Base-by-base conservation (phyloP, 2,113 vertebrate genomes). In the Proteles cristata region DNA sequence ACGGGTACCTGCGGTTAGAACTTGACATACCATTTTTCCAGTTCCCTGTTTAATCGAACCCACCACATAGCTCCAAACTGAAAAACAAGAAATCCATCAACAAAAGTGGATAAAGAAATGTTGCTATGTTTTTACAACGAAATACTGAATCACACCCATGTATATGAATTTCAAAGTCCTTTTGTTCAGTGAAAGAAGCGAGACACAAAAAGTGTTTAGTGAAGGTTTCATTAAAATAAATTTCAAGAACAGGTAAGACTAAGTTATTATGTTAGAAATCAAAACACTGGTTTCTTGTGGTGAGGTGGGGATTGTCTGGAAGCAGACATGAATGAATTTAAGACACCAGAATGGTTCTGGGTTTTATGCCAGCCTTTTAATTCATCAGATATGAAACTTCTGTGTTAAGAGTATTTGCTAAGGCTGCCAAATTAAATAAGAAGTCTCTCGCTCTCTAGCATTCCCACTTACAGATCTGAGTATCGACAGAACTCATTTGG, bases 281-380 rank as follows among this genome's bases (percentile, higher is more conserved):
- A 90, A 86, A 93, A 86, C 28, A 77, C 16, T 90, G 48, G 58
- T 88, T 93, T 88, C 23, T 45, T 79, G 0, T 68, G 61, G 28
- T 58, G 26, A 45, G 9, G 21, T 66, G 45, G 16, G 16, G 15
- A 91, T 71, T 80, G 35, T 97, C 87, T 97, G 87, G 95, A 93
- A 97, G 45, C 35, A 35, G 89, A 63, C 63, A 71, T 95, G 90
- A 96, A 93, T 96, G 95, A 95, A 96, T 96, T 97, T 96, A 39
- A 95, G 82, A 93, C 21, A 61, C 43, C 91, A 86, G n/a, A 74
- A 84, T 95, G 53, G 26, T 73, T 97, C 90, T 31, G 96, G 48
- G 65, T 71, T 93, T 93, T 84, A 53, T 74, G 90, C 93, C 95
- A 96, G 77, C 85, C 79, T 96, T 97, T 97, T 88, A 95, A 97